Evolutionary conservation across 2,888 invertebrate genomes (phyloP).

Genomic region (Eremobia ochroleuca): DNA sequence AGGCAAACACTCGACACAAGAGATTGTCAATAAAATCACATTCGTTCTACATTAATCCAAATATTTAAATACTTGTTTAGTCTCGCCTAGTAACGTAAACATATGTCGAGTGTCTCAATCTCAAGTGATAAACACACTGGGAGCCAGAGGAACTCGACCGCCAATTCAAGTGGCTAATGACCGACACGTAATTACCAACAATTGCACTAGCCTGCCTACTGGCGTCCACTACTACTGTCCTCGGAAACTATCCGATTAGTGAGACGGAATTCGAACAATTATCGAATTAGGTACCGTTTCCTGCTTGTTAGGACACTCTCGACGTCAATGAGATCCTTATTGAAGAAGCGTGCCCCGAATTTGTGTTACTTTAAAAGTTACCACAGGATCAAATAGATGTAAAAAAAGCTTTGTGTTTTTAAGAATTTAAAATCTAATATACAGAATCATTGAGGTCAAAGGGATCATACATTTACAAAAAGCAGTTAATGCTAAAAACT

Average conservation of each 20-base stretch:
- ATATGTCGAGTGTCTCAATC: conserved; percentile 48
- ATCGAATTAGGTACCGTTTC: conserved; percentile 86
- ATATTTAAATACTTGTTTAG: conserved; percentile 53
- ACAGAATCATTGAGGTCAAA: conserved; percentile 4
- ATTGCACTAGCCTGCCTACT: conserved; percentile 72
- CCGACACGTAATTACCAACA: conserved; percentile 74
- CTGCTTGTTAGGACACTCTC: conserved; percentile 72
- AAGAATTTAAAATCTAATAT: neutral
- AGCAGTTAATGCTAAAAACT: neutral
- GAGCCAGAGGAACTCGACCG: conserved; percentile 57
- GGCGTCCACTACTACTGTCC: conserved; percentile 61
- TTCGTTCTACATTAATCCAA: conserved; percentile 51
- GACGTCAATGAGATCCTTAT: conserved; percentile 63
- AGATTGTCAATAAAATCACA: conserved; percentile 46
- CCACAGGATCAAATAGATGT: neutral
- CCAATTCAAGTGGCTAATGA: conserved; percentile 76
- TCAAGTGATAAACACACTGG: conserved; percentile 57
- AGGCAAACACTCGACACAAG: conserved; percentile 34
- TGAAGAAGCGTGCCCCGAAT: conserved; percentile 25
- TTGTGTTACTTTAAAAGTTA: conserved; percentile 8
- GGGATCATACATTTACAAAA: neutral
- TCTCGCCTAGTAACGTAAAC: conserved; percentile 54
- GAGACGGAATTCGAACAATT: conserved; percentile 82
- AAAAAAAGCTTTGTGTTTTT: neutral
- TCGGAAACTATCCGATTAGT: conserved; percentile 75